Conservation (phyloP, 2,888 invertebrate species). For the Nasonovia ribisnigri region DNA sequence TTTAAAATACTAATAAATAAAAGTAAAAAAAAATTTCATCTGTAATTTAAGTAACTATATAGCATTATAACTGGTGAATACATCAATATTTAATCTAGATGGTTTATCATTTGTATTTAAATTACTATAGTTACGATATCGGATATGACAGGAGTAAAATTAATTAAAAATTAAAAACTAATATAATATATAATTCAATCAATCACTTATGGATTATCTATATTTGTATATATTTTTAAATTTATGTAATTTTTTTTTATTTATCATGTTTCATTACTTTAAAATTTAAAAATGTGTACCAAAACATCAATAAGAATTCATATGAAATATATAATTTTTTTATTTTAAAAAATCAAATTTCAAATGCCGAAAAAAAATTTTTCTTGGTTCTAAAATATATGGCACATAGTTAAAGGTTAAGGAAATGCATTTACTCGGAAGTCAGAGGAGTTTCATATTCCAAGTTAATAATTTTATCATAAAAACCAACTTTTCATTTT, state of each 20-base stretch:
- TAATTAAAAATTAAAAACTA: background rate
- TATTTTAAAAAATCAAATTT: no score
- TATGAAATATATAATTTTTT: no score
- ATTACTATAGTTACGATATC: background rate
- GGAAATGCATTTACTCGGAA: no score
- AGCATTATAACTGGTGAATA: background rate
- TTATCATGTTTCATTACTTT: background rate
- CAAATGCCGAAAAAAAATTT: no score
- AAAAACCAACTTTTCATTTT: no score
- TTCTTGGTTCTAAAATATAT: no score
- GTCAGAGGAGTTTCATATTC: no score
- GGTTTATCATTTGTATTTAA: background rate
- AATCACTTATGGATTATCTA: no score
- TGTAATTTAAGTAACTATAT: background rate
- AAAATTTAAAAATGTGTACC: background rate
- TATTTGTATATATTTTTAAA: background rate
- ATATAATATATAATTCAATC: no score
- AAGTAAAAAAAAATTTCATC: background rate
- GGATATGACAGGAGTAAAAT: background rate
- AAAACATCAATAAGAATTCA: no score
- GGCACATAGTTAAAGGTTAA: no score
- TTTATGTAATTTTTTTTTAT: background rate
- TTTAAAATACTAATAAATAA: background rate
- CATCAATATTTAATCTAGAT: background rate
- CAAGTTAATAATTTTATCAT: no score